phyloP scores from a whole-genome alignment of 2,888 invertebrate genomes.

The Meloe dianella region DNA sequence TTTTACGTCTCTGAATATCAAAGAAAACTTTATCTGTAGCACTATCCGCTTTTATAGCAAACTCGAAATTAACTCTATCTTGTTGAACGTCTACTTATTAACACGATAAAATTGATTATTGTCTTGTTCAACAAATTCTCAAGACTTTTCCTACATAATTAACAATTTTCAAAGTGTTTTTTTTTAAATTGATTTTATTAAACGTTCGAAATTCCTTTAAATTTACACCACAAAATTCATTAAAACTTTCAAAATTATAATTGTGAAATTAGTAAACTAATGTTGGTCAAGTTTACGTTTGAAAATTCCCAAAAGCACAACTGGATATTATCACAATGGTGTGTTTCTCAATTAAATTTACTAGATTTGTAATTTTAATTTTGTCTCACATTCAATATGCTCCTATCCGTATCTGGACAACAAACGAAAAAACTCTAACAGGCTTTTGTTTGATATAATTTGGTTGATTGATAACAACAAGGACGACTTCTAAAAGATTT shows the following conservation, averaged over 20 bases:
- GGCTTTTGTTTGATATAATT: neutral
- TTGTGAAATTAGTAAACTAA: slow-evolving; percentile 27
- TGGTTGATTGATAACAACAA: neutral
- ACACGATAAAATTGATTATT: too few species aligned
- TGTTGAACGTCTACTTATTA: too few species aligned
- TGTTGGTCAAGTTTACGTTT: slow-evolving; percentile 30
- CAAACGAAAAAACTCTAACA: neutral
- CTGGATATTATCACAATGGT: slow-evolving; percentile 27
- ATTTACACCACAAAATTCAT: slow-evolving; percentile 26
- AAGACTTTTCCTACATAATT: too few species aligned
- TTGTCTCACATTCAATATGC: neutral
- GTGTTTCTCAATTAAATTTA: slow-evolving; percentile 31
- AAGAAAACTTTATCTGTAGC: too few species aligned
- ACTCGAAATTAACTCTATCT: too few species aligned
- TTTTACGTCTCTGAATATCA: too few species aligned
- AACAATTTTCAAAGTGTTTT: neutral
- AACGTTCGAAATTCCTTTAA: slow-evolving; percentile 14
- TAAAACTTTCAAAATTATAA: slow-evolving; percentile 28
- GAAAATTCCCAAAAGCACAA: slow-evolving; percentile 27
- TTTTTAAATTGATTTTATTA: neutral
- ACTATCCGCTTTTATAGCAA: too few species aligned
- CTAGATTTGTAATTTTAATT: slow-evolving; percentile 28
- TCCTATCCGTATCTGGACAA: neutral
- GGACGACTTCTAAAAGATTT: neutral
- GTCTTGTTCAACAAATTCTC: too few species aligned